These are phyloP conservation scores for Hyposoter didymator DNA, from an alignment of 2,888 invertebrate genomes.

Conservation along the genomic window DNA sequence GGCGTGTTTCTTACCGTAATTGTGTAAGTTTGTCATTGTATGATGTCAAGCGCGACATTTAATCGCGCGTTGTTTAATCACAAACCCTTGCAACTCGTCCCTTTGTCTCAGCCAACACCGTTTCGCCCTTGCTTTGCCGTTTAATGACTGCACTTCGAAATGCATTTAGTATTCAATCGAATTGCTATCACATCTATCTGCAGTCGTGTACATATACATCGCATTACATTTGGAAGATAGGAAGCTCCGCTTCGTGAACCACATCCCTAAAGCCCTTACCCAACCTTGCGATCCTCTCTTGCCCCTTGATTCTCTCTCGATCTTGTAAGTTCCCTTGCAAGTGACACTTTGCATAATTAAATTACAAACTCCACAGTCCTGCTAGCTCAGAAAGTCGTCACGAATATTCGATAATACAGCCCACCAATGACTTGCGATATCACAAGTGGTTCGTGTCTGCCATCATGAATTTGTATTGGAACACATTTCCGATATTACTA, in stretches of 20 bases:
- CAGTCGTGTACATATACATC: neutral
- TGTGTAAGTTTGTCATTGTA: slow-evolving; percentile 9
- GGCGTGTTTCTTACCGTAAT: neutral
- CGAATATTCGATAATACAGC: slow-evolving; percentile 3
- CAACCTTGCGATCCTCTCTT: slow-evolving; percentile 2
- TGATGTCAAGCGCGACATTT: slow-evolving; percentile 33
- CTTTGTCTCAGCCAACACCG: slow-evolving; percentile 13
- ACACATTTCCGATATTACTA: neutral
- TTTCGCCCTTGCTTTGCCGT: slow-evolving; percentile 31
- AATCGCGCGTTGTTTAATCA: slow-evolving; percentile 30
- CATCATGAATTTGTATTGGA: neutral
- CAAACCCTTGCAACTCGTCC: slow-evolving; percentile 15
- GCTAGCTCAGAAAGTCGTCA: neutral
- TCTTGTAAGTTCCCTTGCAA: slow-evolving; percentile 15
- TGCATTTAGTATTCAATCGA: slow-evolving; percentile 47
- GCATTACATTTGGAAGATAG: neutral
- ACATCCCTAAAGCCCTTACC: neutral
- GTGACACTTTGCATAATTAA: slow-evolving; percentile 37
- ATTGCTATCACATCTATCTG: slow-evolving; percentile 25
- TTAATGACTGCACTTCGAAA: slow-evolving; percentile 50
- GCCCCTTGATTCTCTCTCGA: neutral
- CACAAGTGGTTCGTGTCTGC: neutral
- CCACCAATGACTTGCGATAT: neutral
- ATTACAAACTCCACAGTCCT: slow-evolving; percentile 1
- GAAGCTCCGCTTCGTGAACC: slow-evolving; percentile 14